Base-by-base conservation (phyloP, 2,888 invertebrate genomes). In the Chrysolina haemoptera region DNA sequence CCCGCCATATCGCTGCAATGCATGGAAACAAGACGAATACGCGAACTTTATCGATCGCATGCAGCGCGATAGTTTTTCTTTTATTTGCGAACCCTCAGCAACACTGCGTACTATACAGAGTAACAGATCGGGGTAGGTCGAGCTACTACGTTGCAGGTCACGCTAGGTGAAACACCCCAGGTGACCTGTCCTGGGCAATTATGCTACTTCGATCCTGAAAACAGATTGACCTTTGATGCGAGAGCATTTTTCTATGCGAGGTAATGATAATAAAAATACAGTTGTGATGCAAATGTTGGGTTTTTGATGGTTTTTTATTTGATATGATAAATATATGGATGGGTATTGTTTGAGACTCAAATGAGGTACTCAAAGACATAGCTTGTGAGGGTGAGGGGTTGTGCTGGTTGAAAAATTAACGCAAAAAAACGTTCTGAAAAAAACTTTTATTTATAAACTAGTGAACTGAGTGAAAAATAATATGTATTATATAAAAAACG, bases 21-120 rank as follows among this genome's bases (percentile, higher is more conserved):
- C 2, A 27, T 3, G 2, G 27, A 59, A 22, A 35, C 35, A 35
- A 59, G 59, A n/a, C 14, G n/a, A 59, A 59, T 22, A 53, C 18
- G 53, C 18, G 10, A 53, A 20, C 18, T 20, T 10, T 53, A 59
- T 59, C 59, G 59, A 59, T 59, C 27, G 27, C n/a, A 59, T 14
- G 12, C 59, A 8, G 59, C 59, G 27, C 59, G n/a, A 59, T 35
- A 59, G 27, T 35, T 59, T 22, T 59, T n/a, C n/a, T 59, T 27
- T 22, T 59, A 35, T 59, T 59, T 35, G 27, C 22, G 35, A 59
- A 59, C 59, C 59, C 59, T 59, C 59, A 59, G 59, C 59, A 59
- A 59, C 59, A 27, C 59, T 59, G 59, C 59, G 59, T 59, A 59
- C 59, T 59, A n/a, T n/a, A 59, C 59, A 27, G 59, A 59, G 27